Evolutionary conservation across 2,113 vertebrate species (phyloP).

Genomic region (Siniperca knerii): DNA sequence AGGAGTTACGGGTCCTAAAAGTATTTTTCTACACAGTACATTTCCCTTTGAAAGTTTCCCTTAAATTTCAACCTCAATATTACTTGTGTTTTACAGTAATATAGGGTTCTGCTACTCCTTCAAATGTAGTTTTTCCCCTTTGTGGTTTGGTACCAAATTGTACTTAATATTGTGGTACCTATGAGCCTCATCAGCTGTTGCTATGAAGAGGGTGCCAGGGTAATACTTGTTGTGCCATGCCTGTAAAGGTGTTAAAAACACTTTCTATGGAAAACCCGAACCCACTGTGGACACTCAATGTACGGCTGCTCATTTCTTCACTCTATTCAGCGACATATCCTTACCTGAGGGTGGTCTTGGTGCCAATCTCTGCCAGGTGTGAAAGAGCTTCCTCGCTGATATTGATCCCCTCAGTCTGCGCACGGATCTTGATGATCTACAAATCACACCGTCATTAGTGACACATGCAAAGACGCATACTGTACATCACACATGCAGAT

Average conservation of each 20-base stretch:
- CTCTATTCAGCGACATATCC: background rate
- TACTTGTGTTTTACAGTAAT: background rate
- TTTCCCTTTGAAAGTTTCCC: background rate
- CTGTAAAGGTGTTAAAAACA: too few species aligned
- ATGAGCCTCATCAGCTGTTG: background rate
- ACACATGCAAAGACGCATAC: background rate
- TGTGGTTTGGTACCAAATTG: background rate
- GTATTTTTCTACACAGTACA: background rate
- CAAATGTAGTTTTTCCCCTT: too few species aligned
- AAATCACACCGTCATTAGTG: conserved; percentile 13
- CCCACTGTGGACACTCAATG: background rate
- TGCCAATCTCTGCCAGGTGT: conserved; percentile 95
- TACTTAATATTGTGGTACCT: background rate
- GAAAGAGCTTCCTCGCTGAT: conserved; percentile 94
- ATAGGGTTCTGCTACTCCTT: background rate
- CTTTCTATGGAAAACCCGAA: background rate
- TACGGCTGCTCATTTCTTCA: background rate
- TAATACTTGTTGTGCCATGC: background rate
- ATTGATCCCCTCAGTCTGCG: conserved; percentile 95
- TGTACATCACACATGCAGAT: background rate
- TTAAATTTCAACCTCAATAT: background rate
- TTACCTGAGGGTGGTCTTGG: conserved; percentile 97
- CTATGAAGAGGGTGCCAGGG: background rate
- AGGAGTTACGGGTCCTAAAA: background rate
- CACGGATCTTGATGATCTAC: conserved; percentile 98